These are phyloP conservation scores for Drosophila ogumai DNA, from an alignment of 1,140 invertebrate genomes.

Conservation along the genomic window DNA sequence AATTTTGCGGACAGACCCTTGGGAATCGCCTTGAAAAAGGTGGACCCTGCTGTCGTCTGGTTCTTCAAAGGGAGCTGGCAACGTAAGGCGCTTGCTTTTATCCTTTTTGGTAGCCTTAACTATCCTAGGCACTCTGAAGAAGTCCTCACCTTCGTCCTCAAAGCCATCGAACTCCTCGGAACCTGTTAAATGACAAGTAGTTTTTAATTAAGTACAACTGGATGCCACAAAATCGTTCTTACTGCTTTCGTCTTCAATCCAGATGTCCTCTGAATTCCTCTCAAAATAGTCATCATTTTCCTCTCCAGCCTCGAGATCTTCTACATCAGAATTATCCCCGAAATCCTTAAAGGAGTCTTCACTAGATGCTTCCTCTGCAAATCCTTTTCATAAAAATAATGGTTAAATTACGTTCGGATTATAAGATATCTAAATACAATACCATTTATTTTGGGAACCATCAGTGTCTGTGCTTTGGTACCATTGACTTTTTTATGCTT, in stretches of 20 bases:
- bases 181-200: not conserved
- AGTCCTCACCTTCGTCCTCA: not conserved
- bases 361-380: not conserved
- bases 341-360: not conserved
- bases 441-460: not conserved
- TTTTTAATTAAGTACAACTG: not conserved
- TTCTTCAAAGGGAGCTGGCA: not conserved
- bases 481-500: not conserved
- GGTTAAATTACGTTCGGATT: not conserved
- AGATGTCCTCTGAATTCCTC: not conserved
- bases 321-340: not conserved
- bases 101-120: conserved; percentile 2
- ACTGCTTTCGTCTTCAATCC: not conserved
- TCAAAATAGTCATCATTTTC: not conserved
- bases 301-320: not conserved
- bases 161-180: not conserved
- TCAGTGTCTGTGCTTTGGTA: no score
- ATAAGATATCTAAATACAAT: not conserved
- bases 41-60: not conserved
- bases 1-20: conserved; percentile 12
- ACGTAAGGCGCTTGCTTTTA: no score
- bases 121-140: not conserved
- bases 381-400: not conserved
- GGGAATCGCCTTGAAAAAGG: not conserved
- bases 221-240: no score